phyloP scores from a whole-genome alignment of 2,888 invertebrate genomes.

The Platycheirus albimanus region DNA sequence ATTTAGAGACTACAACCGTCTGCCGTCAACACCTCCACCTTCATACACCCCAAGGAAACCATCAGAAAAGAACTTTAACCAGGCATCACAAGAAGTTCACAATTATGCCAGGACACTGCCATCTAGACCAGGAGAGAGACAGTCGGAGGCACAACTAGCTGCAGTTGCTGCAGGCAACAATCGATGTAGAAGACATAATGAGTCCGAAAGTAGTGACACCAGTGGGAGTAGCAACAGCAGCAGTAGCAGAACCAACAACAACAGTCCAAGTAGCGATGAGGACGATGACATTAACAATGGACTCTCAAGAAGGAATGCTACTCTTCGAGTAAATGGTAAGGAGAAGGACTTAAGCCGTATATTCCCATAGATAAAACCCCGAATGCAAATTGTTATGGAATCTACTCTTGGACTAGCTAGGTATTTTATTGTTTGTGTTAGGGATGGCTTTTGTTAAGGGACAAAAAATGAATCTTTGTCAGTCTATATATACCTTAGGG shows the following conservation, averaged over 20 bases:
- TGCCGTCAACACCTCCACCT: constrained; percentile 81
- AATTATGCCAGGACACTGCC: constrained; percentile 47
- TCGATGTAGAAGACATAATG: constrained; percentile 64
- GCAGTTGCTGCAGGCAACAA: constrained; percentile 46
- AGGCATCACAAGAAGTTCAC: constrained; percentile 28
- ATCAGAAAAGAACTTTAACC: constrained; percentile 29
- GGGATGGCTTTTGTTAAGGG: constrained; percentile 34
- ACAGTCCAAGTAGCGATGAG: constrained; percentile 66
- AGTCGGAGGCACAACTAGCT: constrained; percentile 10
- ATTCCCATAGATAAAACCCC: constrained; percentile 6
- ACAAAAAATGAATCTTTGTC: constrained; percentile 9
- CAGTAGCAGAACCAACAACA: constrained; percentile 68
- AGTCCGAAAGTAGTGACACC: constrained; percentile 64
- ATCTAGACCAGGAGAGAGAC: constrained; percentile 35
- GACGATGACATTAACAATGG: constrained; percentile 71
- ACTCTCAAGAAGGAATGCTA: constrained; percentile 64
- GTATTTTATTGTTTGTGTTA: constrained; percentile 40
- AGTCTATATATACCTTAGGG: constrained; percentile 10
- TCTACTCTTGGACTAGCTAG: constrained; percentile 18
- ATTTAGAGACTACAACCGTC: constrained; percentile 75
- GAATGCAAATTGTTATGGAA: constrained; percentile 38
- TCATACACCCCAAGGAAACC: constrained; percentile 78
- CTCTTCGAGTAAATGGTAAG: constrained; percentile 73
- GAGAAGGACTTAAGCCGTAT: not conserved
- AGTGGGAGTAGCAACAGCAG: constrained; percentile 56